Evolutionary conservation across 30 jellyfish, hydroid and myxozoan species (phyloP), one percentile per base, ranked within the genome.

Genomic region (Hydractinia echinata): DNA sequence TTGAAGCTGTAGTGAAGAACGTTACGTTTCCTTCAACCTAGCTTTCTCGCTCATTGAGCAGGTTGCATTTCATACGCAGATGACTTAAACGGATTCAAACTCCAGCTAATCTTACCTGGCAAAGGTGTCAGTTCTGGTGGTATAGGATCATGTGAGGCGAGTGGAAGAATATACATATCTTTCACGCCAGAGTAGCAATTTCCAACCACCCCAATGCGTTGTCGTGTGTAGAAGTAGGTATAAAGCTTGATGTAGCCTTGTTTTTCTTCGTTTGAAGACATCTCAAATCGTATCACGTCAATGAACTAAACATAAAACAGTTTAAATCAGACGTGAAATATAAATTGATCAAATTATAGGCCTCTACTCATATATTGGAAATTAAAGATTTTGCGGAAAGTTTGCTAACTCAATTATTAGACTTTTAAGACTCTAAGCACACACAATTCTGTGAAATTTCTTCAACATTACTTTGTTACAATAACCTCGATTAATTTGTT

Each of bases 181-280:
- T 92, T 92, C 6, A 92, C 96, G 13, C 95, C 95, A 6, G 95
- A 77, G 76, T 84, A 67, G 67, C 98, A 92, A 58, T 92, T 92
- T 7, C 96, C 98, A 58, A 92, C 88, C 50, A 92, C 98, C 9
- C 98, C 98, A 76, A 92, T 87, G 55, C 98, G 81, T 53, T 86
- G 84, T 64, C 98, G 89, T 74, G 96, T 84, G 85, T 92, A 92
- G 79, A 92, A 92, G 62, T 92, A 92, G 0, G 94, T 60, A 55
- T 92, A 92, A 8, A 92, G 84, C 13, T 91, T 84, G 4, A 86
- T 81, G 82, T 92, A 92, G 81, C 87, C 91, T 9, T 92, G 77
- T 85, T 92, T 92, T 67, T 92, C 98, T 53, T 92, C 98, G 53
- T 87, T 92, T 7, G 98, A 81, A 50, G 98, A 95, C 98, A 92